Percentiles rank a stretch among this genome's conserved stretches.
Conservation (phyloP, 2,888 invertebrate genomes). For the Cerastoderma edule region DNA sequence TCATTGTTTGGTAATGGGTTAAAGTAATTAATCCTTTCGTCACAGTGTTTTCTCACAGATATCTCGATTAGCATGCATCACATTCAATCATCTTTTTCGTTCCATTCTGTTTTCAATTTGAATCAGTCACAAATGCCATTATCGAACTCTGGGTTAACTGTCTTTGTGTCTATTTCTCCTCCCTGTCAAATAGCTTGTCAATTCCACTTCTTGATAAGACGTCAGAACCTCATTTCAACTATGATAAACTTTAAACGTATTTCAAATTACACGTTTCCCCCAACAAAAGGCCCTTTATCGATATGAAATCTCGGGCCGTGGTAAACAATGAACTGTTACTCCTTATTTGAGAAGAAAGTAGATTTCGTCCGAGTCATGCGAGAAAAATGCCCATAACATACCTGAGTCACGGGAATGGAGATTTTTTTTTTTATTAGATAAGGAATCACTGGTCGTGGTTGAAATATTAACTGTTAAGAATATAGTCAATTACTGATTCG, state of each 20-base stretch:
- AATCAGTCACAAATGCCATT: not conserved
- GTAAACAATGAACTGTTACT: conserved; percentile 10
- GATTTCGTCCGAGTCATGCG: too few relatives aligned
- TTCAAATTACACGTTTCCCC: conserved; percentile 11
- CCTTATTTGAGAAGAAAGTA: conserved; percentile 13
- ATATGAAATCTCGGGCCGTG: conserved; percentile 9
- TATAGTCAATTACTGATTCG: too few relatives aligned
- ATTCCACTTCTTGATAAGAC: conserved; percentile 12
- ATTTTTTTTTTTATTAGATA: too few relatives aligned
- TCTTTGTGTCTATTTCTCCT: not conserved
- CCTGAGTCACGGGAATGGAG: too few relatives aligned
- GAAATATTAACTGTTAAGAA: too few relatives aligned
- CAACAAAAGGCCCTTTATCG: conserved; percentile 10
- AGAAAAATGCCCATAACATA: too few relatives aligned
- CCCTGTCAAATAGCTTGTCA: conserved; percentile 2
- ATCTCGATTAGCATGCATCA: too few relatives aligned
- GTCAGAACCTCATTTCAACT: not conserved
- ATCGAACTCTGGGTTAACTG: not conserved
- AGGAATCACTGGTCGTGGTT: too few relatives aligned
- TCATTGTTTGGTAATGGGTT: too few relatives aligned
- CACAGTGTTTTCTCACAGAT: too few relatives aligned
- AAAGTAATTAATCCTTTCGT: too few relatives aligned
- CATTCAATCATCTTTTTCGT: not conserved
- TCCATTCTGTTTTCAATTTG: not conserved
- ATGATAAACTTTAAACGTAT: conserved; percentile 24